These are phyloP conservation scores for Variabilichromis moorii DNA, from an alignment of 2,113 vertebrate species.

Conservation along the genomic window DNA sequence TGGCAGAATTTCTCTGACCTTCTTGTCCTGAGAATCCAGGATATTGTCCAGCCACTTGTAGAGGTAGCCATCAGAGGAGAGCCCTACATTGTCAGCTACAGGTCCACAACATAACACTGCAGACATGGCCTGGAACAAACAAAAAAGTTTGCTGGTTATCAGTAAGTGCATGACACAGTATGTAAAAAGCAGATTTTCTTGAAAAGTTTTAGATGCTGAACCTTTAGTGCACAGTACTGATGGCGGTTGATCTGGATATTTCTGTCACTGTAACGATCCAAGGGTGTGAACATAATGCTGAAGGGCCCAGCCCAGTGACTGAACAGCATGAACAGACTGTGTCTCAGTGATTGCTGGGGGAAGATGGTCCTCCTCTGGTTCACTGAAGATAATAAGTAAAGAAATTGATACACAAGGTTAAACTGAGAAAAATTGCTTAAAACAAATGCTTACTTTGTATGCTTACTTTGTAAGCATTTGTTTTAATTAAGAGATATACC, in stretches of 20 bases:
- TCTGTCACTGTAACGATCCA: constrained; percentile 97
- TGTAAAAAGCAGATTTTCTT: neutral
- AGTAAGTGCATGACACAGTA: neutral
- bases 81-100: constrained; percentile 95
- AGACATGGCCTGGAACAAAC: constrained; percentile 86
- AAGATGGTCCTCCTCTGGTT: constrained; percentile 97
- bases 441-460: neutral
- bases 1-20: constrained; percentile 69
- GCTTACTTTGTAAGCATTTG: neutral
- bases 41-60: constrained; percentile 99
- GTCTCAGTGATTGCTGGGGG: constrained; percentile 95
- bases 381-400: constrained; percentile 67
- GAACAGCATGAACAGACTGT: constrained; percentile 98
- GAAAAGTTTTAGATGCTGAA: constrained; percentile 28
- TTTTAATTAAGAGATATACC: constrained; percentile 66
- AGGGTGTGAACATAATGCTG: constrained; percentile 98
- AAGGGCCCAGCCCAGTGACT: constrained; percentile 99
- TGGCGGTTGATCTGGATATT: constrained; percentile 98
- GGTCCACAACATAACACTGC: constrained; percentile 97
- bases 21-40: constrained; percentile 97
- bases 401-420: neutral
- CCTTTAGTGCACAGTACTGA: constrained; percentile 98
- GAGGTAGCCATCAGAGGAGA: constrained; percentile 96
- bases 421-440: neutral
- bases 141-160: neutral